phyloP scores from a whole-genome alignment of 2,888 invertebrate genomes.

The Embidobia sp. region DNA sequence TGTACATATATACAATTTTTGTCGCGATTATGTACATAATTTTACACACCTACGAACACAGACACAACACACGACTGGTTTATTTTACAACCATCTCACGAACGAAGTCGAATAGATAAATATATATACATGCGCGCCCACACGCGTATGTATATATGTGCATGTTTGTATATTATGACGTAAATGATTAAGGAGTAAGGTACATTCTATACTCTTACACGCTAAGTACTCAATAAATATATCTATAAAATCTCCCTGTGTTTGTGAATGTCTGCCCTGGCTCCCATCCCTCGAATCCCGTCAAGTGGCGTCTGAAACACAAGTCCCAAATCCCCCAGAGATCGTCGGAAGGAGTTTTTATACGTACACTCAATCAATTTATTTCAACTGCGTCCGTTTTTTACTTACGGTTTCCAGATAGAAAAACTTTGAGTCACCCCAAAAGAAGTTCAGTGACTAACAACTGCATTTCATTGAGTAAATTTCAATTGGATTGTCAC shows the following conservation, averaged over 20 bases:
- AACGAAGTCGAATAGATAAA: constrained; percentile 69
- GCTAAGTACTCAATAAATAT: constrained; percentile 82
- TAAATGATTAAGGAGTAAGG: constrained; percentile 78
- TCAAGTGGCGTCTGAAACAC: constrained; percentile 72
- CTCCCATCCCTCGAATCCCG: constrained; percentile 66
- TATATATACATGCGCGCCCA: constrained; percentile 67
- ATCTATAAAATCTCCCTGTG: constrained; percentile 81
- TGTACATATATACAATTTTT: constrained; percentile 77
- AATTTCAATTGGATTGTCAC: no score
- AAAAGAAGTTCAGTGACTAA: no score
- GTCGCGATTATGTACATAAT: constrained; percentile 78
- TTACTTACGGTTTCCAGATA: no score
- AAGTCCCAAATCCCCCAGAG: constrained; percentile 34
- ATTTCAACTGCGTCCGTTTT: no score
- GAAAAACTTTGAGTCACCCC: no score
- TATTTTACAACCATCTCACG: constrained; percentile 73
- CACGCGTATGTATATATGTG: constrained; percentile 69
- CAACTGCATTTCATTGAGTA: no score
- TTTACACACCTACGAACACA: constrained; percentile 67
- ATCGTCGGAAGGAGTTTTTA: constrained; percentile 6
- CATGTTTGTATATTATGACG: constrained; percentile 74
- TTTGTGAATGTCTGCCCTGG: constrained; percentile 77
- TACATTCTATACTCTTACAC: constrained; percentile 81
- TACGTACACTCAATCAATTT: no score
- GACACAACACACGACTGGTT: constrained; percentile 72